Conservation (phyloP, 2,888 invertebrate genomes). For the Thecophora atra region DNA sequence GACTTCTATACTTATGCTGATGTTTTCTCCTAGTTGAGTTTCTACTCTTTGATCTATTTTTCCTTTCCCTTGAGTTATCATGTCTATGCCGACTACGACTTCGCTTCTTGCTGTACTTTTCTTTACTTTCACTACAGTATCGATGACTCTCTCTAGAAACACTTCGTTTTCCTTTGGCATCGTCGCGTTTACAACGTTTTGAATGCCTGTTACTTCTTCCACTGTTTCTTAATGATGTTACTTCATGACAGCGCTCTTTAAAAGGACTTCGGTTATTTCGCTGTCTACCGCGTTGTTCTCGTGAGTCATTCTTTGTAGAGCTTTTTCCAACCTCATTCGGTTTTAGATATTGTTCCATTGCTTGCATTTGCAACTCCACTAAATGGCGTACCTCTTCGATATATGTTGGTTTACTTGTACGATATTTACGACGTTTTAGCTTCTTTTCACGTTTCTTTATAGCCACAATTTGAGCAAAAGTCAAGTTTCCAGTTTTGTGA, state of each 20-base stretch:
- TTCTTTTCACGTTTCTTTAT: slow-evolving; percentile 54
- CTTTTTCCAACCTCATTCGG: slow-evolving; percentile 22
- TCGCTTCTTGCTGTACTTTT: not conserved
- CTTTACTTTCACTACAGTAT: not conserved
- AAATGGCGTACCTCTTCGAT: slow-evolving; percentile 60
- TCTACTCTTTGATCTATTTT: slow-evolving; percentile 7
- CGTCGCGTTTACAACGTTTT: not conserved
- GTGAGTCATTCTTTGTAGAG: not conserved
- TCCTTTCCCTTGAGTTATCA: not conserved
- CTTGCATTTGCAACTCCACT: slow-evolving; percentile 62
- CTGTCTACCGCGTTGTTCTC: not conserved
- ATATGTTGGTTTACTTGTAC: slow-evolving; percentile 59
- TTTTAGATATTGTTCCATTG: slow-evolving; percentile 51
- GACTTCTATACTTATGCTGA: not conserved
- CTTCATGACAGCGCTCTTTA: slow-evolving; percentile 9
- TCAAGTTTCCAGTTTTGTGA: slow-evolving; percentile 45
- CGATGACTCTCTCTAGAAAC: not conserved
- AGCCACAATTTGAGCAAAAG: slow-evolving; percentile 59
- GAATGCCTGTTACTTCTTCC: not conserved
- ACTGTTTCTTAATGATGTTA: not conserved
- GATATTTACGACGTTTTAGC: slow-evolving; percentile 54
- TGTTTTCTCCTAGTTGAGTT: not conserved
- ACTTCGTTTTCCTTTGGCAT: not conserved
- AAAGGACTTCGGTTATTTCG: not conserved
- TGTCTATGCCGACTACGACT: not conserved